Percentiles rank a stretch among this genome's conserved stretches.
Conservation (phyloP, 2,888 invertebrate genomes). For the Ophion costatus region DNA sequence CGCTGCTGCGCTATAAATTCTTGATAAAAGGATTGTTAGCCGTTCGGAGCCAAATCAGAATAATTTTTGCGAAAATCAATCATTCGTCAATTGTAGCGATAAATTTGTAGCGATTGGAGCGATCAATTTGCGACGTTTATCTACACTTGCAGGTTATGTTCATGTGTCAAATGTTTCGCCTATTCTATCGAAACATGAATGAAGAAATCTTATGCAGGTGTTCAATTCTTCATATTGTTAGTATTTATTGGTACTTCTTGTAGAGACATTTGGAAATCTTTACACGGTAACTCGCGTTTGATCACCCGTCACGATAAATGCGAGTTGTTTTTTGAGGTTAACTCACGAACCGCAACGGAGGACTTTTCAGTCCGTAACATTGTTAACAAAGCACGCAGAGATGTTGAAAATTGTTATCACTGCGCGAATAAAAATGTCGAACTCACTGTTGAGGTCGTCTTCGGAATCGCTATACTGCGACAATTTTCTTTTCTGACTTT, state of each 20-base stretch:
- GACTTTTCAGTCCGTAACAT: neutral
- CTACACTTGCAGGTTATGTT: neutral
- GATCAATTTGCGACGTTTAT: neutral
- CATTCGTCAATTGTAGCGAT: neutral
- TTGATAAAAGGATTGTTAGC: too few species aligned
- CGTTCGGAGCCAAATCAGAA: too few species aligned
- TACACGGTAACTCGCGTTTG: neutral
- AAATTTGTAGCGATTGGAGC: neutral
- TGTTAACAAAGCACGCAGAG: neutral
- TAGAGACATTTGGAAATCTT: neutral
- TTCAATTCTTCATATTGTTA: neutral
- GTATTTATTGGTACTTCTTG: neutral
- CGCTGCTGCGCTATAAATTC: too few species aligned
- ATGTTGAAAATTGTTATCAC: neutral
- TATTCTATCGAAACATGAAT: neutral
- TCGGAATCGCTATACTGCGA: conserved; percentile 70
- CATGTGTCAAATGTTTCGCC: neutral
- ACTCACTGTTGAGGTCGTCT: conserved; percentile 75
- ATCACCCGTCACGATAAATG: neutral
- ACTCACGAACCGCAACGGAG: conserved; percentile 34
- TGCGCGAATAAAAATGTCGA: neutral
- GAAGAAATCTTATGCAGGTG: neutral
- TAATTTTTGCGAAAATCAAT: too few species aligned
- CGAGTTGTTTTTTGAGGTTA: conserved; percentile 32
- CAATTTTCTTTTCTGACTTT: conserved; percentile 74